These are phyloP conservation scores for Uria lomvia DNA, from an alignment of 2,113 vertebrate species.

Conservation along the genomic window DNA sequence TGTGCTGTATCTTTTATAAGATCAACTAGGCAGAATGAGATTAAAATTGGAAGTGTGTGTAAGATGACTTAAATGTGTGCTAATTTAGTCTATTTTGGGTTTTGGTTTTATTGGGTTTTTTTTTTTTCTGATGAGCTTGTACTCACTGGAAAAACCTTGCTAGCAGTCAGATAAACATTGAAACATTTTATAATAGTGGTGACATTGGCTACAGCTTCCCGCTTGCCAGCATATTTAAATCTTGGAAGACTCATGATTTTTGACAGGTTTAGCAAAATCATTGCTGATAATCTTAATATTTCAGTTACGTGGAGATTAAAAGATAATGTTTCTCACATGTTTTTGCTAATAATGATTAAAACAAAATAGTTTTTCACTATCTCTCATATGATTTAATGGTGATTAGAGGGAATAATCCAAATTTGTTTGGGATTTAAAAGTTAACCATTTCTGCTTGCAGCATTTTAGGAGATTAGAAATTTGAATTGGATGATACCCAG, in stretches of 20 bases:
- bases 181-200: fast-evolving
- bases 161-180: background rate
- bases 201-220: background rate
- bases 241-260: background rate
- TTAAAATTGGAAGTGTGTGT: background rate
- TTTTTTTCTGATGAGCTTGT: background rate
- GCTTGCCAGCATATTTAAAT: fast-evolving
- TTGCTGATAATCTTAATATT: background rate
- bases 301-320: background rate
- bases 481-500: background rate
- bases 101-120: background rate
- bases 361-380: background rate
- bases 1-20: background rate
- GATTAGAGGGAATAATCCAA: constrained; percentile 14
- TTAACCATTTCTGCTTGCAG: background rate
- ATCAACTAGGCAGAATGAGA: background rate
- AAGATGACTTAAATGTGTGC: background rate
- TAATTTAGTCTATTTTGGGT: background rate
- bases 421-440: background rate
- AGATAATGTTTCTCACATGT: background rate
- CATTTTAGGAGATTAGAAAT: background rate
- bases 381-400: background rate
- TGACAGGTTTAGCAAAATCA: background rate
- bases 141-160: background rate
- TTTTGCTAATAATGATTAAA: background rate